These are phyloP conservation scores for Drosophila dunni DNA, from an alignment of 1,140 invertebrate species.

Conservation along the genomic window DNA sequence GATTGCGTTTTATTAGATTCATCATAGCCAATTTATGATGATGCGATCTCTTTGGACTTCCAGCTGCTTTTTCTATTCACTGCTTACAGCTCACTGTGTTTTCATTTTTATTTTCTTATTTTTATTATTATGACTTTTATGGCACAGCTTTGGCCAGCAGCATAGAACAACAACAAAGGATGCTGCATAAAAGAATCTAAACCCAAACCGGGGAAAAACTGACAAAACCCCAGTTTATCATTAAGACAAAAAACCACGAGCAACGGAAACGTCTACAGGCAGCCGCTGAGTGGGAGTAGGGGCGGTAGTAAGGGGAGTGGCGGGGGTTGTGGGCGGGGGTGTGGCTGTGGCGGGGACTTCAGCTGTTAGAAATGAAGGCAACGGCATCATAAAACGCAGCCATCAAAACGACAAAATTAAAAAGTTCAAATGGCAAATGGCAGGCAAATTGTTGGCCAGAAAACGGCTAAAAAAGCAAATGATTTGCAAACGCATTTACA, in stretches of 20 bases:
- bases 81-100: slow-evolving; percentile 4
- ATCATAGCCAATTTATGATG: slow-evolving; percentile 75
- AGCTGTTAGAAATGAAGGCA: slow-evolving; percentile 65
- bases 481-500: neutral
- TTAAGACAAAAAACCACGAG: slow-evolving; percentile 64
- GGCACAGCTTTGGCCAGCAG: slow-evolving; percentile 61
- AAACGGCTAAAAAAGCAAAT: slow-evolving; percentile 52
- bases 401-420: slow-evolving; percentile 81
- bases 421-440: slow-evolving; percentile 78
- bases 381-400: slow-evolving; percentile 79
- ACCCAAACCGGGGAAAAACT: slow-evolving; percentile 45
- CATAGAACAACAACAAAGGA: slow-evolving; percentile 58
- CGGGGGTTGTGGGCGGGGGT: slow-evolving; percentile 9
- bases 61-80: slow-evolving; percentile 67
- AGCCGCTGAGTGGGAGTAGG: slow-evolving; percentile 34
- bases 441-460: slow-evolving; percentile 66
- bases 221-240: slow-evolving; percentile 72
- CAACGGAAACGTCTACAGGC: slow-evolving; percentile 51
- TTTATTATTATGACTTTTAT: slow-evolving; percentile 59
- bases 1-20: slow-evolving; percentile 66
- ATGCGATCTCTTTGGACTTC: slow-evolving; percentile 52
- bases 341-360: neutral
- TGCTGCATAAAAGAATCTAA: slow-evolving; percentile 63
- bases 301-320: neutral
- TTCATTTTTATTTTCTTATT: slow-evolving; percentile 27